Evolutionary conservation across 2,888 invertebrate genomes (phyloP).

Genomic region (Perithous albicinctus): DNA sequence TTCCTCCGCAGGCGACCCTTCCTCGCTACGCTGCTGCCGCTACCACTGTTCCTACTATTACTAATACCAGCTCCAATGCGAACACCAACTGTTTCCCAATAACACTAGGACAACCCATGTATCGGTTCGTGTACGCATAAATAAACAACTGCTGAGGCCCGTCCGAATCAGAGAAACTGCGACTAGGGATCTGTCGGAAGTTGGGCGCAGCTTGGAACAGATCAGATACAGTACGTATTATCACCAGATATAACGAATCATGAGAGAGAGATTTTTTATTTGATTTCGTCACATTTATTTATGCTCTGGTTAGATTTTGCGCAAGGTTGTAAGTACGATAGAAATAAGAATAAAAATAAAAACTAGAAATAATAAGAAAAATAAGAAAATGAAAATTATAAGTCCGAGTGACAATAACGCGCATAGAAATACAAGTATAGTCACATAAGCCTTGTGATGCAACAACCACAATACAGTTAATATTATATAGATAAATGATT

Average conservation of each 20-base stretch:
- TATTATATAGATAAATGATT: too few relatives aligned
- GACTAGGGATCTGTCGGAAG: conserved; percentile 59
- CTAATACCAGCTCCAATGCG: conserved; percentile 63
- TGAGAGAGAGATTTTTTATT: too few relatives aligned
- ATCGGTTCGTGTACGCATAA: conserved; percentile 65
- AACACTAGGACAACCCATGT: conserved; percentile 69
- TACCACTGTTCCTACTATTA: conserved; percentile 52
- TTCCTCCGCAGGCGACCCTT: conserved; percentile 20
- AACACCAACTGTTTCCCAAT: conserved; percentile 80
- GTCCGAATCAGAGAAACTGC: conserved; percentile 60
- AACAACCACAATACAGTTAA: too few relatives aligned
- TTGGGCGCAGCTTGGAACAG: conserved; percentile 24
- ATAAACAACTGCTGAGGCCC: conserved; percentile 62
- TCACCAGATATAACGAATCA: conserved; percentile 56
- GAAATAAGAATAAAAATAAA: too few relatives aligned
- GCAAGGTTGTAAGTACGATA: too few relatives aligned
- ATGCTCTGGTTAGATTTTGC: too few relatives aligned
- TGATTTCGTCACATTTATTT: too few relatives aligned
- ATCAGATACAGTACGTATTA: conserved; percentile 59
- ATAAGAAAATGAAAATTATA: too few relatives aligned
- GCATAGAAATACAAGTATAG: too few relatives aligned
- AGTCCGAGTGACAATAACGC: too few relatives aligned
- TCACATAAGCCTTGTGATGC: too few relatives aligned
- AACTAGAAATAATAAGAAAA: too few relatives aligned
- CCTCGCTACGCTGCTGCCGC: background rate